Conservation (phyloP, 2,888 invertebrate genomes). For the Melinopterus prodromus region DNA sequence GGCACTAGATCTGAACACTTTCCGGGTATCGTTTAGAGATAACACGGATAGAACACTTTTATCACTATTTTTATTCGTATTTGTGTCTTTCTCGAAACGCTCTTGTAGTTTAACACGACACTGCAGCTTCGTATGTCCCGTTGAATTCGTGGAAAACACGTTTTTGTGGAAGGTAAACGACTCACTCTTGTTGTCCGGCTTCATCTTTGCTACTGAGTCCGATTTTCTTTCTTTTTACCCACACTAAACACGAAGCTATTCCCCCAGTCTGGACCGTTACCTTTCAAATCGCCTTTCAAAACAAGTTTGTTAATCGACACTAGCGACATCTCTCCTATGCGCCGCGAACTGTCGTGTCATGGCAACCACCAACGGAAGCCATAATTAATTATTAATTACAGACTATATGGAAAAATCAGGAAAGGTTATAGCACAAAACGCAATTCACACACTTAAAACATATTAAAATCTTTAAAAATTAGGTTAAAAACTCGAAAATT, state of each 20-base stretch:
- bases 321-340: background rate
- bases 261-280: constrained; percentile 25
- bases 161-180: constrained; percentile 53
- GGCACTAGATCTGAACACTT: constrained; percentile 71
- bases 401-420: no score
- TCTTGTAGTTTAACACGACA: constrained; percentile 56
- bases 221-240: constrained; percentile 24
- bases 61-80: constrained; percentile 45
- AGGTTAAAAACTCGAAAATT: background rate
- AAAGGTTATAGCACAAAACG: no score
- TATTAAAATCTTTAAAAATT: background rate
- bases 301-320: background rate
- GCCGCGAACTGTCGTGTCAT: background rate
- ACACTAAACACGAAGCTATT: background rate
- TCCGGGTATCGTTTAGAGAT: constrained; percentile 70
- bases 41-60: constrained; percentile 56
- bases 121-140: constrained; percentile 45
- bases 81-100: constrained; percentile 49
- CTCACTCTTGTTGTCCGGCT: constrained; percentile 46
- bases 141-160: constrained; percentile 47
- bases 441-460: no score
- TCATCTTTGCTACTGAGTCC: constrained; percentile 35
- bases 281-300: constrained; percentile 23
- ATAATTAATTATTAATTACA: no score
- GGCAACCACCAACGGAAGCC: no score